Conservation (phyloP, 1,140 invertebrate genomes). For the Procambarus virginalis region DNA sequence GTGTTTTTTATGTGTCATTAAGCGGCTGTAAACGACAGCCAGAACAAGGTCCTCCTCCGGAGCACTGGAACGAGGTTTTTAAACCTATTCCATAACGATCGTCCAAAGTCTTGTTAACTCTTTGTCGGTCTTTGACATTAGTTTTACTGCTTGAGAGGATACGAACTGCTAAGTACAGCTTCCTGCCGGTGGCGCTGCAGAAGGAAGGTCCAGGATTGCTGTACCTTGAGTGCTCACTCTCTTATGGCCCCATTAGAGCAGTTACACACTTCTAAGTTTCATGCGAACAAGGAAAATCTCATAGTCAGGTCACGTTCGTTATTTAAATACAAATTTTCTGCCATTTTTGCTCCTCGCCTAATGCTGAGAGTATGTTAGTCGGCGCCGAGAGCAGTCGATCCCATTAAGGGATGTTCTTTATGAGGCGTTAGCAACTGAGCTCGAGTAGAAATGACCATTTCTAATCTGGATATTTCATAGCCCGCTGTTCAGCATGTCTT, state of each 20-base stretch:
- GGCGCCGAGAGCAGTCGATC: background rate
- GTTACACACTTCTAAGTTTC: background rate
- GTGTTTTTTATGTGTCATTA: background rate
- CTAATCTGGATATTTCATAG: background rate
- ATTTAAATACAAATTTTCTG: background rate
- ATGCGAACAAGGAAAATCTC: background rate
- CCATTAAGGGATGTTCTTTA: background rate
- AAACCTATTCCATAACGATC: no score
- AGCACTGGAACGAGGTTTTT: background rate
- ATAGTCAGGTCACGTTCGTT: background rate
- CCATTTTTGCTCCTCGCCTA: background rate
- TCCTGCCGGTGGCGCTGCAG: background rate
- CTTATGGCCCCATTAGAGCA: background rate
- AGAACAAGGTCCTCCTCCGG: background rate
- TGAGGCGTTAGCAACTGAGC: background rate
- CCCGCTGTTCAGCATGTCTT: background rate
- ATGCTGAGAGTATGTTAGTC: background rate
- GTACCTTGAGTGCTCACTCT: no score
- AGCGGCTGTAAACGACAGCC: background rate
- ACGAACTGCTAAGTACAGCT: background rate
- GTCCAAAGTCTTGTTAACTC: background rate
- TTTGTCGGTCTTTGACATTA: background rate
- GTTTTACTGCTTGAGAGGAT: background rate
- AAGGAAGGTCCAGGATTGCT: background rate
- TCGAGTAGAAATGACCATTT: background rate